Percentiles rank a stretch among this genome's conserved stretches.
These are phyloP conservation scores for Caranx ignobilis DNA, from an alignment of 2,113 vertebrate species.

Conservation along the genomic window DNA sequence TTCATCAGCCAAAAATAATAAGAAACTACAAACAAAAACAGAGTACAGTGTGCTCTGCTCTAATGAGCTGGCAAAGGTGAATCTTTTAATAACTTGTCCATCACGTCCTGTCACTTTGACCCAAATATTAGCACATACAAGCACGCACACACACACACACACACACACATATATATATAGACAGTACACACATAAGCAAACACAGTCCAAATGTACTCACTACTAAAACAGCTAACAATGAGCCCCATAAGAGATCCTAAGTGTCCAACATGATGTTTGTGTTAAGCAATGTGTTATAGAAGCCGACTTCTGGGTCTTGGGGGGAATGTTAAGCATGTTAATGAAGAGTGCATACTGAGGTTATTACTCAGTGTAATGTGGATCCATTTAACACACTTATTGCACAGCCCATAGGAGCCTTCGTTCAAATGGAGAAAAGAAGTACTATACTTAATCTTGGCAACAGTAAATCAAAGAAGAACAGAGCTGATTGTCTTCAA, in stretches of 20 bases:
- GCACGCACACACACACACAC: background rate
- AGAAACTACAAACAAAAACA: constrained; percentile 11
- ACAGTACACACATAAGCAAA: constrained; percentile 1
- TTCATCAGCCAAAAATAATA: constrained; percentile 23
- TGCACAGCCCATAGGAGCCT: constrained; percentile 36
- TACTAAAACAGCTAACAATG: constrained; percentile 60
- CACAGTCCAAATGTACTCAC: constrained; percentile 9
- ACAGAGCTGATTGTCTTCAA: constrained; percentile 26
- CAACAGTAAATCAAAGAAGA: constrained; percentile 52
- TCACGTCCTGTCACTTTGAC: constrained; percentile 40
- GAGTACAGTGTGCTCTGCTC: background rate
- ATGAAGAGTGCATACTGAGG: constrained; percentile 74
- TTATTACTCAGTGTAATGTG: constrained; percentile 67
- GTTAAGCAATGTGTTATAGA: constrained; percentile 69
- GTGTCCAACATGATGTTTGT: constrained; percentile 75
- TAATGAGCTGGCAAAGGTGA: constrained; percentile 25
- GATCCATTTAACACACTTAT: constrained; percentile 70
- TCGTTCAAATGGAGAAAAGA: constrained; percentile 43
- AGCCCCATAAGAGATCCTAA: constrained; percentile 62
- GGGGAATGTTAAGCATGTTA: constrained; percentile 76
- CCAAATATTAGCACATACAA: background rate
- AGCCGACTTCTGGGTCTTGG: constrained; percentile 69
- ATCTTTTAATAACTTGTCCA: constrained; percentile 23
- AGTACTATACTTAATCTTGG: constrained; percentile 28
- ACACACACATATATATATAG: constrained; percentile 9